Evolutionary conservation across 2,113 vertebrate species (phyloP).

Genomic region (Melanostigma gelatinosum): DNA sequence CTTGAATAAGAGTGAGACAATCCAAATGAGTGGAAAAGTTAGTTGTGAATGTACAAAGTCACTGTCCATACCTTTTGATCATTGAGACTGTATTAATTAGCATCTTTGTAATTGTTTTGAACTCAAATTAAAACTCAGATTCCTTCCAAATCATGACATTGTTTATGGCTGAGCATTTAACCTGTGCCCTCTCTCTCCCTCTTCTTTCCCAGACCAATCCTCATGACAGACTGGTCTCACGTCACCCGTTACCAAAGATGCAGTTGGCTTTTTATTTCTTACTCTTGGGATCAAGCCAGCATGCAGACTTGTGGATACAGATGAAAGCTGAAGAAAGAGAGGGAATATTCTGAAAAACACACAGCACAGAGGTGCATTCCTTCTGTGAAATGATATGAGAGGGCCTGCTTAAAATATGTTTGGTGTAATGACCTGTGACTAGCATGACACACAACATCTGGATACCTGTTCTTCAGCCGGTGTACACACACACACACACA

Average conservation of each 20-base stretch:
- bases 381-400: conserved; percentile 36
- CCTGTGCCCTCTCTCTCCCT: conserved; percentile 11
- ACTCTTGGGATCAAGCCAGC: neutral
- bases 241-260: neutral
- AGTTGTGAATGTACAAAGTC: too few relatives aligned
- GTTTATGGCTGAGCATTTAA: conserved; percentile 23
- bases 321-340: conserved; percentile 6
- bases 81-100: neutral
- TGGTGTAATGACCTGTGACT: conserved; percentile 22
- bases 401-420: conserved; percentile 43
- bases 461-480: conserved; percentile 40
- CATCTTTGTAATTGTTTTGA: neutral
- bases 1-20: neutral
- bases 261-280: conserved; percentile 14
- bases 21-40: neutral
- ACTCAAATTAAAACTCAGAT: neutral
- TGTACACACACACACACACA: neutral
- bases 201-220: neutral
- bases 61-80: neutral
- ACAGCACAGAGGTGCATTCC: conserved; percentile 29
- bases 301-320: conserved; percentile 11
- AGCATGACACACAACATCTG: conserved; percentile 50
- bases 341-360: conserved; percentile 32
- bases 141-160: conserved; percentile 31
- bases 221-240: conserved; percentile 16